A percentile compares a stretch with the other conserved stretches of the same genome.
Evolutionary conservation across 2,113 vertebrate species (phyloP).

Genomic region (Nibea albiflora): DNA sequence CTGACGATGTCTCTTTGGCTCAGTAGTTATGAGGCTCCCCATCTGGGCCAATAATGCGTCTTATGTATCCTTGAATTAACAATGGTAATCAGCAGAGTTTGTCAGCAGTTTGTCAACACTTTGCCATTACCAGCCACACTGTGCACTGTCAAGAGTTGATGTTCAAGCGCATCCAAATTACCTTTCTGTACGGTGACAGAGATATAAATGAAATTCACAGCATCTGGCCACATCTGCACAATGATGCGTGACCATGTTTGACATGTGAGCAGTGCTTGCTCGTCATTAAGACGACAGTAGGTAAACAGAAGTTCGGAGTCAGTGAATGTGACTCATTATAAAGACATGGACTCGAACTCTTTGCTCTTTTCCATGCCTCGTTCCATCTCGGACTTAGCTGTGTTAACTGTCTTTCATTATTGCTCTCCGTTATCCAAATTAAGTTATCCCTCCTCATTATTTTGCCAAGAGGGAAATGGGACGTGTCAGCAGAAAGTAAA

Average conservation of each 20-base stretch:
- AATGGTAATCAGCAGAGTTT: neutral
- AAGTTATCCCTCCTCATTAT: conserved; percentile 73
- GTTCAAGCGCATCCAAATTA: conserved; percentile 22
- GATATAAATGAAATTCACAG: conserved; percentile 16
- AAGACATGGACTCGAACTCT: conserved; percentile 5
- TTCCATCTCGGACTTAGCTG: conserved; percentile 18
- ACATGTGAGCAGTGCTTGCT: conserved; percentile 4
- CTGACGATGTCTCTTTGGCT: neutral
- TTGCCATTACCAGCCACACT: neutral
- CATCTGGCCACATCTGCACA: conserved; percentile 18
- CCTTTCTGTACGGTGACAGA: neutral
- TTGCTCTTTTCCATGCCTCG: conserved; percentile 4
- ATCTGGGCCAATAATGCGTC: conserved; percentile 1
- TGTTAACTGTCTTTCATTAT: conserved; percentile 74
- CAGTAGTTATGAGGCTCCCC: neutral
- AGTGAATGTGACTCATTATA: conserved; percentile 27
- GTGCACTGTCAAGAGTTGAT: conserved; percentile 3
- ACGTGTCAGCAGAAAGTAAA: conserved; percentile 77
- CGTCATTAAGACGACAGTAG: conserved; percentile 5
- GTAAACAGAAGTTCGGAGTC: conserved; percentile 32
- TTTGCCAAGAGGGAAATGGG: conserved; percentile 65
- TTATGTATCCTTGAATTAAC: neutral
- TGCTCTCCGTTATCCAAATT: conserved; percentile 62
- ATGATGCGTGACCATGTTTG: conserved; percentile 10
- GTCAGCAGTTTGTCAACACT: conserved; percentile 25